Base-by-base conservation (phyloP, 2,797 vertebrate species). In the Semotilus atromaculatus region DNA sequence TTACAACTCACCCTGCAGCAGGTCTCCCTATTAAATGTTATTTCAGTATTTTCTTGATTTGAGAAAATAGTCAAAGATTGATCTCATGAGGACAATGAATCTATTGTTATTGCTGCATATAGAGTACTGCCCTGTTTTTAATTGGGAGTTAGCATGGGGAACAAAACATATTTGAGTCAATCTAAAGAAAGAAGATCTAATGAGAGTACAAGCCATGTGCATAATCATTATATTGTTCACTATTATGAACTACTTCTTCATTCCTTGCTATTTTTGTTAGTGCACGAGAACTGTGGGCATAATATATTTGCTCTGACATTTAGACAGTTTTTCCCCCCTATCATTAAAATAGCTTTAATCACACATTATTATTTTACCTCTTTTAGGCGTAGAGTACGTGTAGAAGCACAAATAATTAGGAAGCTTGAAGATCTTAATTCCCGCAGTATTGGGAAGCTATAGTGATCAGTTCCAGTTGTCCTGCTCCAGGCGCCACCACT, bases 401-500 rank as follows among this genome's bases (percentile, higher is more conserved):
- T n/a, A 55, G 7, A 55, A 75, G 31, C 31, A n/a, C 73, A 55
- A n/a, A 58, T 40, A 40, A 77, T 60, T 23, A 26, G 23, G 14
- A 40, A 19, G 14, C n/a, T 40, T 77, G 21, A 29, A 18, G 34
- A 40, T 19, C 16, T 60, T 40, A 40, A 48, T 48, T 48, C n/a
- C 40, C 34, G 26, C 26, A 66, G 26, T 34, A 21, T 34, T 48
- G 60, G n/a, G 10, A 45, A 45, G 18, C 16, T n/a, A 16, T n/a
- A 40, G 23, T 26, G 79, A 68, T 34, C 23, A 14, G 14, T 67
- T 83, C 29, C 21, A 16, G n/a, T 29, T 23, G 60, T 67, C 45
- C 31, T 83, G 45, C n/a, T 70, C 36, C 34, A 55, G n/a, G 45
- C 60, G n/a, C 26, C 51, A 60, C n/a, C 82, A 18, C 55, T 55